Evolutionary conservation across 2,888 invertebrate species (phyloP).

Genomic region (Ashinkailepas kermadecensis): DNA sequence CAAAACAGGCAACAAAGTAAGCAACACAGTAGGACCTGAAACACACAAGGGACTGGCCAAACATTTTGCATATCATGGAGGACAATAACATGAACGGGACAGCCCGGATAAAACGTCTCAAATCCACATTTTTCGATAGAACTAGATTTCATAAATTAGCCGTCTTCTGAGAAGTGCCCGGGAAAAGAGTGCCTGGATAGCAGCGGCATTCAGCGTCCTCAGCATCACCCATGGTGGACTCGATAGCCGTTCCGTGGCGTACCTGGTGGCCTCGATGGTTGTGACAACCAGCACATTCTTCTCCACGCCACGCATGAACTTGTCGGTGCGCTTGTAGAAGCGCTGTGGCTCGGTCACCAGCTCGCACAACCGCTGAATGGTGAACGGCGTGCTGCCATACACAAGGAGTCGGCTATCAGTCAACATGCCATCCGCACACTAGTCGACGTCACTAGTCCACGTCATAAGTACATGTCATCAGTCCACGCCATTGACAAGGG

Average conservation of each 20-base stretch:
- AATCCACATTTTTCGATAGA: not conserved
- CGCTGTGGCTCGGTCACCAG: constrained; percentile 80
- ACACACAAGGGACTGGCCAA: no score
- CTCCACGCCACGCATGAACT: constrained; percentile 93
- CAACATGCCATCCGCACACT: not conserved
- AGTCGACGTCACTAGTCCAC: no score
- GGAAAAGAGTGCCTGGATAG: not conserved
- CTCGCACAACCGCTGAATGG: constrained; percentile 92
- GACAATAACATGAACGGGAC: not conserved
- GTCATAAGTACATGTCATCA: no score
- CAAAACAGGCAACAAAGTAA: no score
- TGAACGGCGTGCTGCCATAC: constrained; percentile 80
- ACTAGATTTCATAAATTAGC: not conserved
- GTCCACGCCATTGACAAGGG: no score
- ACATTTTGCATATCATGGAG: not conserved
- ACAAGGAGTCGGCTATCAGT: not conserved
- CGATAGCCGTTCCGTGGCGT: not conserved
- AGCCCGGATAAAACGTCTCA: not conserved
- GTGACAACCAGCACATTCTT: constrained; percentile 83
- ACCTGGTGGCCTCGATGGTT: constrained; percentile 45
- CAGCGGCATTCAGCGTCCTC: not conserved
- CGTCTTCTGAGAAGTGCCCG: not conserved
- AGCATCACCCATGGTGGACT: not conserved
- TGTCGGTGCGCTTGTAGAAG: constrained; percentile 92
- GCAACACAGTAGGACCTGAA: no score